Percentiles rank a stretch among this genome's conserved stretches.
Conservation (phyloP, 2,113 vertebrate genomes). For the Elaphurus davidianus region DNA sequence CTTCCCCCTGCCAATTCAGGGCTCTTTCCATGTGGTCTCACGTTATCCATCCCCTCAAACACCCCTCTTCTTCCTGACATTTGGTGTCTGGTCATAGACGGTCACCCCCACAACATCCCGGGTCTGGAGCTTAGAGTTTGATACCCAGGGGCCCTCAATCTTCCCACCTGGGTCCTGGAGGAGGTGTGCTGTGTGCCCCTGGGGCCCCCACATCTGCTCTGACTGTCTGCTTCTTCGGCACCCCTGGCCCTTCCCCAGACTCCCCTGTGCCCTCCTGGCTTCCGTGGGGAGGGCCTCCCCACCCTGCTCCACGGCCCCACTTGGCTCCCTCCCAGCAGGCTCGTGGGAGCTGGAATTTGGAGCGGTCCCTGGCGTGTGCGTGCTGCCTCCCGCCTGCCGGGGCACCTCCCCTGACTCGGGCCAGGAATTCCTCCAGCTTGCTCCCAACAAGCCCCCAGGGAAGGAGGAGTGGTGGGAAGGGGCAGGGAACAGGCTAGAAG, state of each 20-base stretch:
- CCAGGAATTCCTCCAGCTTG: conserved; percentile 71
- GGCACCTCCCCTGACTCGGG: conserved; percentile 72
- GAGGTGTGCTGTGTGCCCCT: accelerated
- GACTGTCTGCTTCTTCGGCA: neutral
- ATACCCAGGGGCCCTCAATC: neutral
- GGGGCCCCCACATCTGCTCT: neutral
- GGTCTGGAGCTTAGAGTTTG: neutral
- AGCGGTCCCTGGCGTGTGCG: conserved; percentile 58
- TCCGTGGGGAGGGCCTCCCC: neutral
- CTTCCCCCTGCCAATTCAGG: neutral
- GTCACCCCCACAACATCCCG: accelerated
- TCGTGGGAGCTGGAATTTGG: conserved; percentile 73
- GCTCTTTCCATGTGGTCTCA: neutral
- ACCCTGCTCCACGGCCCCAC: neutral
- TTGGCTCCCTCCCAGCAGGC: conserved; percentile 40
- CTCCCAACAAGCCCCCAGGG: conserved; percentile 51
- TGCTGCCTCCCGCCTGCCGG: conserved; percentile 56
- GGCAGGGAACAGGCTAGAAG: neutral
- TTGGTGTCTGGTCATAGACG: neutral
- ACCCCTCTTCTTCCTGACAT: no score
- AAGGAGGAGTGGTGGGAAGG: neutral
- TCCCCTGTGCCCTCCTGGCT: neutral
- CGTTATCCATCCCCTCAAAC: no score
- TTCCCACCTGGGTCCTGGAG: neutral
- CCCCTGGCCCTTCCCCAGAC: neutral